Evolutionary conservation across 1,140 invertebrate species (phyloP).

Genomic region (Drosophila orena): DNA sequence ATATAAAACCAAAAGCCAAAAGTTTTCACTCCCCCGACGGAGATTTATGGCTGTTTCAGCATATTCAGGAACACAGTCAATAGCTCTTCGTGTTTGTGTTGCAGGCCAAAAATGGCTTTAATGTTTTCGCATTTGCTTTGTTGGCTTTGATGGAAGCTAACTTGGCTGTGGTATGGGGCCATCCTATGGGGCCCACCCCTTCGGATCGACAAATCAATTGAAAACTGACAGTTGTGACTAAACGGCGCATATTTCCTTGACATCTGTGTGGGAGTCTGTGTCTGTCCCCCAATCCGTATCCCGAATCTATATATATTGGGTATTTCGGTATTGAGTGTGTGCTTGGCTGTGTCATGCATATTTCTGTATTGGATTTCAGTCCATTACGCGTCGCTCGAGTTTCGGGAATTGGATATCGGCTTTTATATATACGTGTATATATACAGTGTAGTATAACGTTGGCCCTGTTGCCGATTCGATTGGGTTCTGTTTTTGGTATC

Average conservation of each 20-base stretch:
- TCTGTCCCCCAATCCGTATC: slow-evolving; percentile 38
- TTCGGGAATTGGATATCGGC: slow-evolving; percentile 80
- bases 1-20: slow-evolving; percentile 44
- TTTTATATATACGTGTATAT: slow-evolving; percentile 56
- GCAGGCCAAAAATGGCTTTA: slow-evolving; percentile 73
- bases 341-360: slow-evolving; percentile 70
- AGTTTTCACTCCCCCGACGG: slow-evolving; percentile 21
- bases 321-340: slow-evolving; percentile 27
- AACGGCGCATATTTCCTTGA: slow-evolving; percentile 82
- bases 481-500: slow-evolving; percentile 31
- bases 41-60: slow-evolving; percentile 40
- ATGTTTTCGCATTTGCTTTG: slow-evolving; percentile 83
- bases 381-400: slow-evolving; percentile 72
- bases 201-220: slow-evolving; percentile 80
- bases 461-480: slow-evolving; percentile 66
- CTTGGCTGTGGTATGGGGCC: slow-evolving; percentile 6
- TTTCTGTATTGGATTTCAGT: slow-evolving; percentile 83
- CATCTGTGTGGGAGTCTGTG: slow-evolving; percentile 72
- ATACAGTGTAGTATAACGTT: slow-evolving; percentile 7
- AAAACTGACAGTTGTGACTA: slow-evolving; percentile 83
- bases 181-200: neutral
- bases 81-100: slow-evolving; percentile 39
- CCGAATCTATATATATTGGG: slow-evolving; percentile 16
- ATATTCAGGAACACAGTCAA: slow-evolving; percentile 35
- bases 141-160: slow-evolving; percentile 76